phyloP scores from a whole-genome alignment of 2,797 vertebrate genomes.

The Propithecus deckenii region DNA sequence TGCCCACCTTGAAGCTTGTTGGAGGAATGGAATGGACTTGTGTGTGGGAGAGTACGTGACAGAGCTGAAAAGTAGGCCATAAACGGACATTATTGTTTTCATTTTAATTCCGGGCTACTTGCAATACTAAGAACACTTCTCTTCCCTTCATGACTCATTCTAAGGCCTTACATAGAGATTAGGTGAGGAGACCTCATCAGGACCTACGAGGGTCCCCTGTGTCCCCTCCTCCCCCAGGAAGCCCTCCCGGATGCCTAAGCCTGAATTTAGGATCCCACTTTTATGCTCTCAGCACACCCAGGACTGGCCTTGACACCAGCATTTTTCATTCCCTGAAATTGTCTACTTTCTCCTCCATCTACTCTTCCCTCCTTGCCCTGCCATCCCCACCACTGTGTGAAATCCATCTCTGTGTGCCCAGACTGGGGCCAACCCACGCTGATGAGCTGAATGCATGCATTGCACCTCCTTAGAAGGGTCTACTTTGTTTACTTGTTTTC shows the following conservation, averaged over 20 bases:
- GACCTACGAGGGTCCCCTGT: neutral
- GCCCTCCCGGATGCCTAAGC: neutral
- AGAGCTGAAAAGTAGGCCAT: neutral
- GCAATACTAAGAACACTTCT: neutral
- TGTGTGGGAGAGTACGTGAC: neutral
- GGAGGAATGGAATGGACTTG: neutral
- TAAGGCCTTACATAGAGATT: neutral
- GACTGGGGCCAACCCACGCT: too few relatives aligned
- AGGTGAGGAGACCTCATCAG: neutral
- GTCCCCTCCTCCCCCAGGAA: neutral
- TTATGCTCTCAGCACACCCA: neutral
- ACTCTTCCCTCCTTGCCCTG: accelerated
- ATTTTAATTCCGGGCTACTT: neutral
- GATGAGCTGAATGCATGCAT: neutral
- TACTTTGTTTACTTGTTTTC: neutral
- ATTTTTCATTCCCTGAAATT: neutral
- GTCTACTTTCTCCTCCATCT: neutral
- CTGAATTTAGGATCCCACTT: neutral
- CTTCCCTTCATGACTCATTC: neutral
- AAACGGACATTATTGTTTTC: neutral
- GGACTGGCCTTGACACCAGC: neutral
- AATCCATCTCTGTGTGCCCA: neutral
- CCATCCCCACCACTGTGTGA: neutral
- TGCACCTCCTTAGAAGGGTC: too few relatives aligned
- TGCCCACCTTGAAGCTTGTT: neutral